Evolutionary conservation across 30 jellyfish, hydroid and myxozoan genomes (phyloP).

Genomic region (Sanderia malayensis): DNA sequence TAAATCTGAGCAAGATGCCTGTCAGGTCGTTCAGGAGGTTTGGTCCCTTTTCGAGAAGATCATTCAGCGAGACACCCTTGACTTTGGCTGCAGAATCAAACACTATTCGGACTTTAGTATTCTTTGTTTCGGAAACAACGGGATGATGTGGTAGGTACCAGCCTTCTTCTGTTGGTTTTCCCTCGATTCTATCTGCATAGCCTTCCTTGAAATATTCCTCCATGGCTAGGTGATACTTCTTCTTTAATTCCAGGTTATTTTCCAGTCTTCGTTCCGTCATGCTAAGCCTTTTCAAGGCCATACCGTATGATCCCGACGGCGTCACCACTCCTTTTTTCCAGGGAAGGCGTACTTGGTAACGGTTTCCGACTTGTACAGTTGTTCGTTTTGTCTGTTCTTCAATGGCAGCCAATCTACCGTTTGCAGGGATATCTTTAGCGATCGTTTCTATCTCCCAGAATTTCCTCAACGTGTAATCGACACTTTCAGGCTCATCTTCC

Average conservation of each 20-base stretch:
- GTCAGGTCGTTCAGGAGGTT: conserved; percentile 37
- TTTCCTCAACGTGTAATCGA: conserved; percentile 16
- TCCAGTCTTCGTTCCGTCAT: conserved; percentile 14
- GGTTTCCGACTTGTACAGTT: too few species aligned
- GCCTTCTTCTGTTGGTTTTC: too few species aligned
- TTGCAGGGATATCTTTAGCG: conserved; percentile 21
- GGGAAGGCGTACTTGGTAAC: conserved; percentile 14
- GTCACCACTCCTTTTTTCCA: not conserved
- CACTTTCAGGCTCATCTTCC: conserved; percentile 9
- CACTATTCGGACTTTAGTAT: conserved; percentile 24
- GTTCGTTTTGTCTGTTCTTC: conserved; percentile 8
- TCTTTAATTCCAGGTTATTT: too few species aligned
- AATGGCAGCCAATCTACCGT: conserved; percentile 16
- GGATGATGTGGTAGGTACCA: conserved; percentile 24
- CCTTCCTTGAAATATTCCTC: too few species aligned
- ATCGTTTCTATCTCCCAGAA: conserved; percentile 40
- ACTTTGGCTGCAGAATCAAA: conserved; percentile 43
- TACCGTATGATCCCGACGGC: conserved; percentile 18
- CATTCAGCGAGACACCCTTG: conserved; percentile 28
- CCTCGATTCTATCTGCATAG: too few species aligned
- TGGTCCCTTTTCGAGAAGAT: conserved; percentile 23
- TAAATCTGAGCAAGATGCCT: conserved; percentile 42
- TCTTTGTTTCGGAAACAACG: conserved; percentile 11
- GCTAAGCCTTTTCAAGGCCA: conserved; percentile 18
- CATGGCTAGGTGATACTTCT: too few species aligned